Base-by-base conservation (phyloP, 2,797 vertebrate species). In the Bovichtus diacanthus region DNA sequence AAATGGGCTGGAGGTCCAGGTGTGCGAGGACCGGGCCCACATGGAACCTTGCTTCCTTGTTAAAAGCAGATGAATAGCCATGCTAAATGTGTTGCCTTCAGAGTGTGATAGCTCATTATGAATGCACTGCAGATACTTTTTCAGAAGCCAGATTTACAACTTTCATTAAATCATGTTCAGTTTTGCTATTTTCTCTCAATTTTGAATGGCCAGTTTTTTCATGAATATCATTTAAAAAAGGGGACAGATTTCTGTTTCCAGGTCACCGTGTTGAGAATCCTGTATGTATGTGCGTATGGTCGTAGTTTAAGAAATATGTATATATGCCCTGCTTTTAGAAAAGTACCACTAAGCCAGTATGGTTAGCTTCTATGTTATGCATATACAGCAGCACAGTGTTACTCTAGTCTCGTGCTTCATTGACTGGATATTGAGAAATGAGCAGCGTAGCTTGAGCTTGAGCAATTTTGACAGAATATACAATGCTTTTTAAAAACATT, bases 1-100 rank as follows among this genome's bases (percentile, higher is more conserved):
- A 86, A 87, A 91, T 70, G 88, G 71, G 84, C 86, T 59, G 56
- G 73, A 77, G 70, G 89, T 90, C 89, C 70, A 63, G 77, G 70
- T 66, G 65, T 70, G 80, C 63, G 43, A 76, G 69, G 69, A 82
- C 82, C 61, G 79, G 89, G 80, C 87, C 84, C 82, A 88, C 86
- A 81, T 83, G 70, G 74, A 70, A 77, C 79, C 85, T 90, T 87
- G 88, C 87, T 90, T 90, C 83, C 74, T 88, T 85, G 83, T 87
- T 80, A 83, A 79, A 93, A 91, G 93, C 88, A 91, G 91, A 90
- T 60, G 64, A 92, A 94, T 87, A 94, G 94, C 94, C 93, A 93
- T 93, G 93, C 89, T 93, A 75, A 92, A 89, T 92, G 88, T 85
- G 83, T 93, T 94, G 94, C 94, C 95, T 95, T 95, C 88, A 87